Base-by-base conservation (phyloP, 2,113 vertebrate species). In the Grammomys surdaster region DNA sequence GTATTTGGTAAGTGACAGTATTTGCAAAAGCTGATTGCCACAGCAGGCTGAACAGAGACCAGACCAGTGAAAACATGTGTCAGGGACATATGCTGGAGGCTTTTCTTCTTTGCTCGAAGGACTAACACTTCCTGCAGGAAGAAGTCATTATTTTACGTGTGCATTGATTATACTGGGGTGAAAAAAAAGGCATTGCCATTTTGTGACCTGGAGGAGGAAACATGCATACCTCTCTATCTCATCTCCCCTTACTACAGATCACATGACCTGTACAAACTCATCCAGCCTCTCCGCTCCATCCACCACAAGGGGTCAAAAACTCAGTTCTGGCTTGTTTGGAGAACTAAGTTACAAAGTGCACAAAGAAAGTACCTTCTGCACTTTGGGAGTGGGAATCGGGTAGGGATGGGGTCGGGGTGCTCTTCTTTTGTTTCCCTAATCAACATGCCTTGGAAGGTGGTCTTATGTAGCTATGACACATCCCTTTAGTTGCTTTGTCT, bases 1-100 rank as follows among this genome's bases (percentile, higher is more conserved):
- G 97, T 97, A 93, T 98, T 97, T 97, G 97, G 95, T 98, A 97
- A 97, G 97, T 97, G 97, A 97, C 97, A 97, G 96, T 97, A 96
- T 97, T 97, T 97, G 98, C 97, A 94, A 98, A 97, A 97, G 82
- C 96, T 96, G 97, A 97, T 97, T 97, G 96, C 98, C 97, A 95
- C 97, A 97, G 97, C 98, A 96, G 96, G 97, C 95, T 0, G 96
- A 96, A 96, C 97, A 97, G 97, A 97, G 98, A 96, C 97, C 91
- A 96, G 98, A 94, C 96, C 94, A 97, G 97, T 51, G 33, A 97
- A 97, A 98, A 97, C 97, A 97, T 97, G 97, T 98, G 97, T 98
- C 2, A 51, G 95, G 86, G 96, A 97, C 98, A 97, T 97, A 97
- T 97, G 96, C 94, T 97, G 51, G 84, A 90, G 96, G 80, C 97